These are phyloP conservation scores for Bombus impatiens DNA, from an alignment of 1,140 invertebrate species.

Conservation along the genomic window DNA sequence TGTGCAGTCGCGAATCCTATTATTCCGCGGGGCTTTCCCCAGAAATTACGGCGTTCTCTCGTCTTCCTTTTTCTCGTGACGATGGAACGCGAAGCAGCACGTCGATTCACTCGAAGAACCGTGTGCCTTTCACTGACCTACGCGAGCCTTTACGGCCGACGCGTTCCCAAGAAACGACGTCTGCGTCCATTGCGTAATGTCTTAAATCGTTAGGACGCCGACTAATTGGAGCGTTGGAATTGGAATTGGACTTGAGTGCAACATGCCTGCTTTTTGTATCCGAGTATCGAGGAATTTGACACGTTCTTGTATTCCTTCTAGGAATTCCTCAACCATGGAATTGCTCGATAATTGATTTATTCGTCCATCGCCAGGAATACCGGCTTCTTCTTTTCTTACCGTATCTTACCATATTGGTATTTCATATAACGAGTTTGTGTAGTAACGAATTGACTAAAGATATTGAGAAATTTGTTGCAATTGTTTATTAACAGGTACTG, in stretches of 20 bases:
- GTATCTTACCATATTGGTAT: background rate
- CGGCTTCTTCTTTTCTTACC: background rate
- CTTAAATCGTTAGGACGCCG: slow-evolving; percentile 69
- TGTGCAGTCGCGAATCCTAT: slow-evolving; percentile 64
- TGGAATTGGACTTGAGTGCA: slow-evolving; percentile 30
- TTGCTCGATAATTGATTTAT: background rate
- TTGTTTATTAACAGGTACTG: background rate
- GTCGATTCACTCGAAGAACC: slow-evolving; percentile 31
- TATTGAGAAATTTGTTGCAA: background rate
- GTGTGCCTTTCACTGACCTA: slow-evolving; percentile 48
- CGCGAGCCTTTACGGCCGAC: slow-evolving; percentile 28
- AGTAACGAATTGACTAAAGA: background rate
- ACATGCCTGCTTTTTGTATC: too few relatives aligned
- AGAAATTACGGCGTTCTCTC: slow-evolving; percentile 60
- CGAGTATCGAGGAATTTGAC: background rate
- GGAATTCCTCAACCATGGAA: background rate
- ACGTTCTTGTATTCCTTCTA: background rate
- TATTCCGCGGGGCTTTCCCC: slow-evolving; percentile 64
- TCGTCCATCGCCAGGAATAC: background rate
- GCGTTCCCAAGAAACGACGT: slow-evolving; percentile 40
- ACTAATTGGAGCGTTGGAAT: slow-evolving; percentile 68
- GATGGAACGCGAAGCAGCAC: background rate
- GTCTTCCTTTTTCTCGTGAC: background rate
- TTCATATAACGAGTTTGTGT: background rate
- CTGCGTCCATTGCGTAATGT: slow-evolving; percentile 64